phyloP scores from a whole-genome alignment of 1,140 invertebrate species.

The Camponotus pennsylvanicus region DNA sequence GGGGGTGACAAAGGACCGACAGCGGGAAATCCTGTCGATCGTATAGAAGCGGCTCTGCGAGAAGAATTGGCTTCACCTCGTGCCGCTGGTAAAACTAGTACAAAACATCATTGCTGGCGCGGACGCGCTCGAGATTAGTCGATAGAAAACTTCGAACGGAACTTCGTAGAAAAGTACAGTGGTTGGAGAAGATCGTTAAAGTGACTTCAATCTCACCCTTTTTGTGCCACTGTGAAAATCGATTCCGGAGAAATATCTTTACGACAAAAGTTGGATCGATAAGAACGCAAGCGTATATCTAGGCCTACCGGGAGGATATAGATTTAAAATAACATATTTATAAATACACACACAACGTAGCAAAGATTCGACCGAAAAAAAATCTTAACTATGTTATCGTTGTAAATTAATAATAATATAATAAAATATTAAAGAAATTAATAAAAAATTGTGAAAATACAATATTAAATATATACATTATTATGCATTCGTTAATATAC shows the following conservation, averaged over 20 bases:
- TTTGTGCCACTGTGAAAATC: conserved; percentile 15
- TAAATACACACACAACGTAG: too few species aligned
- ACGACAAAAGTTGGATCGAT: conserved; percentile 35
- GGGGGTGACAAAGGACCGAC: conserved; percentile 76
- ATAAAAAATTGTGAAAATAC: background rate
- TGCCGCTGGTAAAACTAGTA: conserved; percentile 41
- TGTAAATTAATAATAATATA: background rate
- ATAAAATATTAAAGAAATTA: background rate
- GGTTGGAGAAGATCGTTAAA: conserved; percentile 33
- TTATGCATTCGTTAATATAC: background rate
- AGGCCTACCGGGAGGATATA: background rate
- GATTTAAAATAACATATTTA: background rate
- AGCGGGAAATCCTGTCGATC: conserved; percentile 78
- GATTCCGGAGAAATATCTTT: conserved; percentile 38
- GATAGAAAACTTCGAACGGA: conserved; percentile 13
- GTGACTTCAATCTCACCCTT: conserved; percentile 54
- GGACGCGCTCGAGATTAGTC: conserved; percentile 28
- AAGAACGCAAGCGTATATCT: background rate
- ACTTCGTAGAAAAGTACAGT: conserved; percentile 34
- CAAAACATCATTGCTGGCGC: conserved; percentile 43
- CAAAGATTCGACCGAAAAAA: background rate
- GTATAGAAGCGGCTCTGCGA: conserved; percentile 66
- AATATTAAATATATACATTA: background rate
- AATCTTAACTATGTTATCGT: background rate
- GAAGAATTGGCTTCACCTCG: conserved; percentile 55